Evolutionary conservation across 2,797 vertebrate species (phyloP).

Genomic region (Apogon hyalosoma): DNA sequence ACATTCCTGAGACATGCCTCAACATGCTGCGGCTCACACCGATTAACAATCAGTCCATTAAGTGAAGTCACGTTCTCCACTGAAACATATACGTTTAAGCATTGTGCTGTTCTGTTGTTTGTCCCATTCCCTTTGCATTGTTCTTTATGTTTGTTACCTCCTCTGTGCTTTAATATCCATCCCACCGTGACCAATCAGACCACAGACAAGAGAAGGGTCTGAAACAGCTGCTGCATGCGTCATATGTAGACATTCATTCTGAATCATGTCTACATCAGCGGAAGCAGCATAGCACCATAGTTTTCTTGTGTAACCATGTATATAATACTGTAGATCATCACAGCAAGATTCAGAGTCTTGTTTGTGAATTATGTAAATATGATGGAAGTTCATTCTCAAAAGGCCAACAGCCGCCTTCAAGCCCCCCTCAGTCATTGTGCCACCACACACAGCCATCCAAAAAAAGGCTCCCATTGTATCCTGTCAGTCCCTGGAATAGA

Average conservation of each 20-base stretch:
- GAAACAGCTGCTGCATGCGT: conserved; percentile 41
- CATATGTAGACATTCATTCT: conserved; percentile 12
- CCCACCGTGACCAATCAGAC: conserved; percentile 56
- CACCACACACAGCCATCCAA: conserved; percentile 47
- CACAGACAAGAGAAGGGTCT: conserved; percentile 39
- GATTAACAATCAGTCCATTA: conserved; percentile 35
- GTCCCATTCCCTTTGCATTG: conserved; percentile 3
- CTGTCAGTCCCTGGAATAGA: conserved; percentile 58
- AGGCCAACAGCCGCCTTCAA: conserved; percentile 33
- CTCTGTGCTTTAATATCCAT: conserved; percentile 17
- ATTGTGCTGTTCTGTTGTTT: conserved; percentile 21
- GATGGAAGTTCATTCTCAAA: conserved; percentile 51
- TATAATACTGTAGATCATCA: conserved; percentile 26
- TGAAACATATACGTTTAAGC: conserved; percentile 3
- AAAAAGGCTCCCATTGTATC: conserved; percentile 67
- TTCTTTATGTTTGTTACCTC: conserved; percentile 15
- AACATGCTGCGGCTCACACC: conserved; percentile 41
- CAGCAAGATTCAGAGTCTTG: conserved; percentile 32
- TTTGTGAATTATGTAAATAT: conserved; percentile 51
- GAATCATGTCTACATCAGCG: conserved; percentile 1
- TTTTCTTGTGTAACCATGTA: neutral
- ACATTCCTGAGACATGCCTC: conserved; percentile 73
- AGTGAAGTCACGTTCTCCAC: conserved; percentile 12
- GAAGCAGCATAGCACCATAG: neutral
- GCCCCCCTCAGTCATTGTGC: conserved; percentile 51